These are phyloP conservation scores for Corythaixoides concolor DNA, from an alignment of 2,113 vertebrate species.

Conservation along the genomic window DNA sequence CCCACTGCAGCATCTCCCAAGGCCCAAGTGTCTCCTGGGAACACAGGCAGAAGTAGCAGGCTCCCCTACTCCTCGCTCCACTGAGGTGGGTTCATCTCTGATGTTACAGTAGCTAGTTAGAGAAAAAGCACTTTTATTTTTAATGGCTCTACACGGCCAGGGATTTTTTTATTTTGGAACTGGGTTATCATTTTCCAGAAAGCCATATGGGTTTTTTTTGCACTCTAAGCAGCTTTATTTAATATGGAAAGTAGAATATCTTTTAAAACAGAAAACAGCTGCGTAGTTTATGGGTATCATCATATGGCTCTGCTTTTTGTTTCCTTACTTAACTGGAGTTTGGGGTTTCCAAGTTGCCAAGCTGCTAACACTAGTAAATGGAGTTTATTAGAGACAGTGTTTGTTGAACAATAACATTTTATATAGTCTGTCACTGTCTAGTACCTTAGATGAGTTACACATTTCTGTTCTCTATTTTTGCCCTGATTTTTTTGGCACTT, in stretches of 20 bases:
- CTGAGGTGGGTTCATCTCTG: not conserved
- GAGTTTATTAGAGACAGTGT: conserved; percentile 69
- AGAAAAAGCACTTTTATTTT: conserved; percentile 21
- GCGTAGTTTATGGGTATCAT: conserved; percentile 65
- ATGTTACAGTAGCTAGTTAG: not conserved
- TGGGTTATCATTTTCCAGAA: conserved; percentile 34
- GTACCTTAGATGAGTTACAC: conserved; percentile 59
- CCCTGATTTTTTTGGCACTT: not conserved
- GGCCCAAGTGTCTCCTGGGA: not conserved
- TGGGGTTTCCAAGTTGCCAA: conserved; percentile 68
- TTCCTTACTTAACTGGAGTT: conserved; percentile 44
- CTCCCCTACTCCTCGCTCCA: not conserved
- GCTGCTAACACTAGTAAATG: conserved; percentile 64
- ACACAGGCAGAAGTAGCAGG: not conserved
- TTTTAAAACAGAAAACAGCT: conserved; percentile 72
- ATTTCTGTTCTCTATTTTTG: conserved; percentile 51
- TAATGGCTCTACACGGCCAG: not conserved
- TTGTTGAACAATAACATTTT: conserved; percentile 70
- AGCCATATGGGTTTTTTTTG: conserved; percentile 12
- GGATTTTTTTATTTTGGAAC: conserved; percentile 7
- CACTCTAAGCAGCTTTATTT: conserved; percentile 59
- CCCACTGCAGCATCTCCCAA: not conserved
- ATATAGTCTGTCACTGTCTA: conserved; percentile 61
- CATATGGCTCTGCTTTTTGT: conserved; percentile 56
- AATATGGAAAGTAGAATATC: conserved; percentile 67